Evolutionary conservation across 2,888 invertebrate species (phyloP).

Genomic region (Orthosia gracilis): DNA sequence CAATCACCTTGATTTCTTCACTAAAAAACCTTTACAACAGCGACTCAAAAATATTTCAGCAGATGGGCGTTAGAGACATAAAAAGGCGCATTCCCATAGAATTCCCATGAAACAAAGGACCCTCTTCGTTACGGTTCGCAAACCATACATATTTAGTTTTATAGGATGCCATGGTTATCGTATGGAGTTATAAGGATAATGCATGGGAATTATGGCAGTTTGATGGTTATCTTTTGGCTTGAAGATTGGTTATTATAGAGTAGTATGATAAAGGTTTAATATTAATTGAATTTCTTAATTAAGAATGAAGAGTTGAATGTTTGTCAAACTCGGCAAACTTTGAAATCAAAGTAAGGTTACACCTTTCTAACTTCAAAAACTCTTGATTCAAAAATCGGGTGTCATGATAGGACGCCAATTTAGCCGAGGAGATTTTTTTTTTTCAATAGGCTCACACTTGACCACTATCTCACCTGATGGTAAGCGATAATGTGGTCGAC

Average conservation of each 20-base stretch:
- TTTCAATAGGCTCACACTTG: no score
- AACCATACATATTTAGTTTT: slow-evolving; percentile 64
- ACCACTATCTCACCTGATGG: no score
- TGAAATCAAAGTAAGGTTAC: no score
- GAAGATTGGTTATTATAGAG: slow-evolving; percentile 1
- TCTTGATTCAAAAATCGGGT: no score
- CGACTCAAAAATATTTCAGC: slow-evolving; percentile 51
- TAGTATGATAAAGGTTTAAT: neutral
- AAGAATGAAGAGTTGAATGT: no score
- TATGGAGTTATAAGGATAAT: slow-evolving; percentile 53
- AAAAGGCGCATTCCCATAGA: slow-evolving; percentile 57
- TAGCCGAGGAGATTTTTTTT: no score
- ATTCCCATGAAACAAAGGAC: slow-evolving; percentile 65
- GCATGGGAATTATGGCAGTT: slow-evolving; percentile 43
- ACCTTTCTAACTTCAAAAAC: no score
- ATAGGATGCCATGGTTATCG: slow-evolving; percentile 56
- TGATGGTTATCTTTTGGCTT: slow-evolving; percentile 34
- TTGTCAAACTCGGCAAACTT: no score
- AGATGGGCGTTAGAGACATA: slow-evolving; percentile 51
- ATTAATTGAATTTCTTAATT: no score
- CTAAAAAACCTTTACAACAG: slow-evolving; percentile 15
- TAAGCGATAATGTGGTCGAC: no score
- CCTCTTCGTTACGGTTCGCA: slow-evolving; percentile 54
- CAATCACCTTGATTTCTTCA: slow-evolving; percentile 25
- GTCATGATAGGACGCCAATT: no score